Conservation (phyloP, 2,888 invertebrate genomes). For the Caenorhabditis japonica region DNA sequence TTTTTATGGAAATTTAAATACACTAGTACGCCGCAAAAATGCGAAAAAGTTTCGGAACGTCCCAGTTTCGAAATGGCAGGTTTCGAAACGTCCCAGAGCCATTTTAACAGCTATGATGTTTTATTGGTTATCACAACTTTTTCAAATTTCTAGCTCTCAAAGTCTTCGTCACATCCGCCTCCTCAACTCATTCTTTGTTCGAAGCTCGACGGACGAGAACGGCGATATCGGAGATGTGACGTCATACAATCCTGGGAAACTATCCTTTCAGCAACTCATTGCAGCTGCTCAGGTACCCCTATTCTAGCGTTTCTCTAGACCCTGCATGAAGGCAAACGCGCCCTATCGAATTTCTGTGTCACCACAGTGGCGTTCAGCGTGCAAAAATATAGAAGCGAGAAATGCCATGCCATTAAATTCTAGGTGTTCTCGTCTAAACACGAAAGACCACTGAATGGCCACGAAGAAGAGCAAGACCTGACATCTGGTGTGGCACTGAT, state of each 20-base stretch:
- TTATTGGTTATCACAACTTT: too few relatives aligned
- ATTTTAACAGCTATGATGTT: too few relatives aligned
- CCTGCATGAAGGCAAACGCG: too few relatives aligned
- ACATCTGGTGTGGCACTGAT: conserved; percentile 25
- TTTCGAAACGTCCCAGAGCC: too few relatives aligned
- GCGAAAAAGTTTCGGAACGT: too few relatives aligned
- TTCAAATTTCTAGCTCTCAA: conserved; percentile 79
- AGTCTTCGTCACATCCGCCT: conserved; percentile 90
- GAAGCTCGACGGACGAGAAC: conserved; percentile 93
- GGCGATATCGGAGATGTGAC: conserved; percentile 68
- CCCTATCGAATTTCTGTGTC: too few relatives aligned
- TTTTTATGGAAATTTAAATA: too few relatives aligned
- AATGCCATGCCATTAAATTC: too few relatives aligned
- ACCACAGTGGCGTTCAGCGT: too few relatives aligned
- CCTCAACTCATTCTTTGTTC: conserved; percentile 89
- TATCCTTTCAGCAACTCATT: conserved; percentile 41
- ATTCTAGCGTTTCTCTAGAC: neutral
- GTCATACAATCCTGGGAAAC: conserved; percentile 32
- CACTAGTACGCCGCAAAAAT: too few relatives aligned
- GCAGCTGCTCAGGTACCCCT: conserved; percentile 25
- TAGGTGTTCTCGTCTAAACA: conserved; percentile 38
- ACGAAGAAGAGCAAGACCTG: conserved; percentile 34
- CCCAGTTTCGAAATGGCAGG: too few relatives aligned
- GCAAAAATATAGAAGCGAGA: too few relatives aligned
- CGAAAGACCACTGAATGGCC: neutral